Evolutionary conservation across 2,113 vertebrate genomes (phyloP).

Genomic region (Corythornis vintsioides): DNA sequence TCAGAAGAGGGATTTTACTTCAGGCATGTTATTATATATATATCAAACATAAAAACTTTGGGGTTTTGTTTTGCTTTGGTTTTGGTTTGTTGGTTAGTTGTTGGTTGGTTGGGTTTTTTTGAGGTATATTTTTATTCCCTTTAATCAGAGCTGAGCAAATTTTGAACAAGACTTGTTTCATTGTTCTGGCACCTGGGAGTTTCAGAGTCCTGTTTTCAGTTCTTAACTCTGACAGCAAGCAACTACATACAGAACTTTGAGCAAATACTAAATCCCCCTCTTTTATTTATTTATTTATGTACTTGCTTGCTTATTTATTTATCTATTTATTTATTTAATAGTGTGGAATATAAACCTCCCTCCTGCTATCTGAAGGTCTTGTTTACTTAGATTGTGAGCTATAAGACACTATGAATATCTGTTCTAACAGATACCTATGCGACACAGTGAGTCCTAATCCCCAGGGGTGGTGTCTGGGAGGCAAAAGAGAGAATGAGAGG

Average conservation of each 20-base stretch:
- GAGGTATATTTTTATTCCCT: neutral
- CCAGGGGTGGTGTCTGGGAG: neutral
- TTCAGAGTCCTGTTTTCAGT: neutral
- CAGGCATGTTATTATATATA: neutral
- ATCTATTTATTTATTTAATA: neutral
- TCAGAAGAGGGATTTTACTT: neutral
- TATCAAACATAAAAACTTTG: neutral
- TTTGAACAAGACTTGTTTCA: neutral
- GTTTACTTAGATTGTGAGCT: neutral
- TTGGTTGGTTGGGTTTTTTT: neutral
- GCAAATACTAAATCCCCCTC: neutral
- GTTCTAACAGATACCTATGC: neutral
- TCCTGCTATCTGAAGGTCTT: neutral
- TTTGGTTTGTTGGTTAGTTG: neutral
- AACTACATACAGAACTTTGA: neutral
- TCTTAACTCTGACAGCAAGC: constrained; percentile 1
- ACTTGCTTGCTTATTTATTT: neutral
- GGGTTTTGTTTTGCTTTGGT: neutral
- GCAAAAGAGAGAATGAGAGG: neutral
- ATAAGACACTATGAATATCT: neutral
- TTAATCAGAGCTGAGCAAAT: neutral
- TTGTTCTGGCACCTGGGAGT: neutral
- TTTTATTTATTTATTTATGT: too few species aligned
- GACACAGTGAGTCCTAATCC: neutral
- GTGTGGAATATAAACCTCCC: neutral